phyloP scores from a whole-genome alignment of 2,113 vertebrate genomes.

The Mustelus asterias region DNA sequence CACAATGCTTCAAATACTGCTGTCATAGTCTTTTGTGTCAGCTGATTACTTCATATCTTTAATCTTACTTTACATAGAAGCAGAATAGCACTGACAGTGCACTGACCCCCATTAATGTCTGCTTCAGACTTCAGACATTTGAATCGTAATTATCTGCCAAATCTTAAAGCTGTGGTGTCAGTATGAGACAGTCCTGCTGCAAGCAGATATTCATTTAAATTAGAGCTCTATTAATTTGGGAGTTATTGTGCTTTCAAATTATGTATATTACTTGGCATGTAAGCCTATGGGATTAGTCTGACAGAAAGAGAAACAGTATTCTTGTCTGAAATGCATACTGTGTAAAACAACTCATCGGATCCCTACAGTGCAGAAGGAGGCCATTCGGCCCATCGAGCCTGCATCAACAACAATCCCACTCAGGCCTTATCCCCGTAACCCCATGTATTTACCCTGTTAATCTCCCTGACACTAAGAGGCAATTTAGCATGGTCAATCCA shows the following conservation, averaged over 20 bases:
- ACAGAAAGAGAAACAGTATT: not conserved
- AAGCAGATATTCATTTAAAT: not conserved
- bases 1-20: not conserved
- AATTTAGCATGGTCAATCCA: too few species aligned
- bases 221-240: not conserved
- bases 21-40: not conserved
- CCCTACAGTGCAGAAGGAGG: too few species aligned
- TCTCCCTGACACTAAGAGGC: too few species aligned
- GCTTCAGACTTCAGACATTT: not conserved
- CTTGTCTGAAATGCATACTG: not conserved
- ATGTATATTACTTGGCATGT: not conserved
- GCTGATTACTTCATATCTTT: not conserved
- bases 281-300: not conserved
- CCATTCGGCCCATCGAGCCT: too few species aligned
- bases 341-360: not conserved
- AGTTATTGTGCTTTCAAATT: not conserved
- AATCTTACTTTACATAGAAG: not conserved
- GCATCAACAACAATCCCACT: too few species aligned
- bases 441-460: too few species aligned
- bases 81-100: not conserved
- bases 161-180: not conserved
- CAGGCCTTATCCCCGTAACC: too few species aligned
- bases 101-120: slow-evolving; percentile 5
- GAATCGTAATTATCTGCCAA: not conserved
- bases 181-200: not conserved